A percentile compares a stretch with the other conserved stretches of the same genome.
phyloP scores from a whole-genome alignment of 2,888 invertebrate genomes.

The Drosophila meridionalis region DNA sequence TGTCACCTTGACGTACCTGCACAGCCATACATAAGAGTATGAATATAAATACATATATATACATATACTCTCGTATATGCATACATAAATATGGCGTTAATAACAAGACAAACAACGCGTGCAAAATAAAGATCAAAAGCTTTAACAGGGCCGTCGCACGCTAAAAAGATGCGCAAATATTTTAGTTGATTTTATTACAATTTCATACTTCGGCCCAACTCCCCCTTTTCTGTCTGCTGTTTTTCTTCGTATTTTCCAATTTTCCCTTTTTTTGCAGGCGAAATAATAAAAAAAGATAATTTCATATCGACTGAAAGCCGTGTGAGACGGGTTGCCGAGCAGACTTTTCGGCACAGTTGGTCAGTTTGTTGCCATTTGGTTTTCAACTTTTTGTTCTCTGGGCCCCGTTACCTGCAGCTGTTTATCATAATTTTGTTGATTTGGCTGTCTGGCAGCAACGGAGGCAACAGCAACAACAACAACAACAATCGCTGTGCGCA shows the following conservation, averaged over 20 bases:
- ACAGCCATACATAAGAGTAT: not conserved
- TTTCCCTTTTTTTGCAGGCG: conserved; percentile 31
- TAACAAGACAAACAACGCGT: conserved; percentile 50
- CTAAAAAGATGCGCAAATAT: conserved; percentile 74
- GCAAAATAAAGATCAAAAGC: conserved; percentile 75
- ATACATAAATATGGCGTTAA: conserved; percentile 39
- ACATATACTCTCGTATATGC: not conserved
- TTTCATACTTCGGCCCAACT: conserved; percentile 21
- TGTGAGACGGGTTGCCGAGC: conserved; percentile 1
- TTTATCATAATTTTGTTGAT: conserved; percentile 81
- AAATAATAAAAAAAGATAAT: conserved; percentile 55
- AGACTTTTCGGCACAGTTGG: conserved; percentile 57
- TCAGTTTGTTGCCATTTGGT: conserved; percentile 55
- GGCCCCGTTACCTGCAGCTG: conserved; percentile 76
- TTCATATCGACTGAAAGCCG: conserved; percentile 56
- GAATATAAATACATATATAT: not conserved
- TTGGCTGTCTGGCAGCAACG: conserved; percentile 76
- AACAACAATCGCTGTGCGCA: conserved; percentile 40
- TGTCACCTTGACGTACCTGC: conserved; percentile 69
- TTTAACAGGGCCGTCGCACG: conserved; percentile 51
- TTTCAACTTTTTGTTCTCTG: conserved; percentile 26
- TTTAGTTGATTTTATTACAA: conserved; percentile 76
- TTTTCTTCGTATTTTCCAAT: conserved; percentile 29
- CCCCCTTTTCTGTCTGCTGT: conserved; percentile 8
- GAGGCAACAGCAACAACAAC: conserved; percentile 35